Evolutionary conservation across 2,113 vertebrate species (phyloP), one percentile per base, ranked within the genome.

Genomic region (Callipepla californica): DNA sequence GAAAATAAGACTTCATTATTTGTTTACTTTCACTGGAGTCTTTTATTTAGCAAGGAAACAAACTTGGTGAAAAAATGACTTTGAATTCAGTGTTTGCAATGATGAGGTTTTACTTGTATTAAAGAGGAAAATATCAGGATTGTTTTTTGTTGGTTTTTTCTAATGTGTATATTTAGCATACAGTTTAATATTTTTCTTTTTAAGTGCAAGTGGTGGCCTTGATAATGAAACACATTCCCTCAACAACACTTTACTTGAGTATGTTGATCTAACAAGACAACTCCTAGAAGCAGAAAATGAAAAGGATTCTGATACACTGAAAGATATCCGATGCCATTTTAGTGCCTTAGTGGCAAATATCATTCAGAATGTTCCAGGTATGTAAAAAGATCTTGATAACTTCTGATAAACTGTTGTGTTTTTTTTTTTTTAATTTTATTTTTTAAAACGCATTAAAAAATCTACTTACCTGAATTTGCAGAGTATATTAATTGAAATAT

Each of bases 331-430:
- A 97, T 99, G 98, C 97, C 99, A 99, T 98, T 99, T 99, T 97
- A 99, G 99, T 97, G 99, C 99, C 94, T 99, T 99, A 96, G 99
- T 99, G 98, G 99, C 99, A 96, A 99, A 99, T 96, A 99, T 99
- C 88, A 99, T 99, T 93, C 99, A 99, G 95, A 99, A 99, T 94
- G 99, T 99, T 91, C 98, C 99, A 98, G 99, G 99, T 99, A 98
- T 36, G 62, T 92, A 66, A 80, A 81, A 88, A 48, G 8, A 21
- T 13, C 51, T 22, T 55, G 47, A 14, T 53, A 48, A 53, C 26
- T 66, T 85, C 28, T 70, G 32, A 58, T 82, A n/a, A 23, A 51
- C 19, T 40, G 22, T 38, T 26, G 34, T 36, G 34, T 38, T 38
- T 16, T 14, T 59, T 59, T 59, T 13, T 25, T 15, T 59, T 59